Conservation (phyloP, 1,140 invertebrate genomes). For the Zaprionus africanus region DNA sequence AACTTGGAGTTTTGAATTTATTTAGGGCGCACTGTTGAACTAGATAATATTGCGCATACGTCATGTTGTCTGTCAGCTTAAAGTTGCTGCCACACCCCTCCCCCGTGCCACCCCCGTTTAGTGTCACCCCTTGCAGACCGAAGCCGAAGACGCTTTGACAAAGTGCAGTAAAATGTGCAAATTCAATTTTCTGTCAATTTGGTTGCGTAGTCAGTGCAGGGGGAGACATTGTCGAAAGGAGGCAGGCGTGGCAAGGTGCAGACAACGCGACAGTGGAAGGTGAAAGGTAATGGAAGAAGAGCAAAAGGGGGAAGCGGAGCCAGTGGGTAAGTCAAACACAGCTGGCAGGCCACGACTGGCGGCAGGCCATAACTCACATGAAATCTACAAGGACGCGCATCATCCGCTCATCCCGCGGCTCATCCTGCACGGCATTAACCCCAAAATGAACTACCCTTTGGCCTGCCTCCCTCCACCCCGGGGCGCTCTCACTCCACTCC, state of each 20-base stretch:
- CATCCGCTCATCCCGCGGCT: slow-evolving; percentile 56
- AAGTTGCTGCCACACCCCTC: slow-evolving; percentile 20
- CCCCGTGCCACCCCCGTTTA: too few species aligned
- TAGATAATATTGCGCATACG: slow-evolving; percentile 35
- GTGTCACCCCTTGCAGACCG: neutral
- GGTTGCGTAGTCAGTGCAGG: slow-evolving; percentile 22
- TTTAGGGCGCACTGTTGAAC: too few species aligned
- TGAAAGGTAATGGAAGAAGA: slow-evolving; percentile 14
- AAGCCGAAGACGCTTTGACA: slow-evolving; percentile 32
- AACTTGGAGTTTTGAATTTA: too few species aligned
- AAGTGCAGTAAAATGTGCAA: slow-evolving; percentile 78
- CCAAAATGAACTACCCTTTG: slow-evolving; percentile 69
- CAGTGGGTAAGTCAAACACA: slow-evolving; percentile 30
- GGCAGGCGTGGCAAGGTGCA: slow-evolving; percentile 35
- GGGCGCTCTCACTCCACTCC: neutral
- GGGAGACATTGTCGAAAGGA: neutral
- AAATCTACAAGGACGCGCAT: slow-evolving; percentile 70
- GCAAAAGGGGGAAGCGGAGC: neutral
- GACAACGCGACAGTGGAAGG: slow-evolving; percentile 24
- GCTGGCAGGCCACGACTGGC: slow-evolving; percentile 20
- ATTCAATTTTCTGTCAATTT: slow-evolving; percentile 77
- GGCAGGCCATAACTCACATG: slow-evolving; percentile 76
- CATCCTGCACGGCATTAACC: slow-evolving; percentile 69
- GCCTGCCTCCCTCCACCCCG: neutral
- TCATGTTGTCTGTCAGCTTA: slow-evolving; percentile 59